A percentile compares a stretch with the other conserved stretches of the same genome.
Evolutionary conservation across 2,797 vertebrate genomes (phyloP).

Genomic region (Anabas testudineus): DNA sequence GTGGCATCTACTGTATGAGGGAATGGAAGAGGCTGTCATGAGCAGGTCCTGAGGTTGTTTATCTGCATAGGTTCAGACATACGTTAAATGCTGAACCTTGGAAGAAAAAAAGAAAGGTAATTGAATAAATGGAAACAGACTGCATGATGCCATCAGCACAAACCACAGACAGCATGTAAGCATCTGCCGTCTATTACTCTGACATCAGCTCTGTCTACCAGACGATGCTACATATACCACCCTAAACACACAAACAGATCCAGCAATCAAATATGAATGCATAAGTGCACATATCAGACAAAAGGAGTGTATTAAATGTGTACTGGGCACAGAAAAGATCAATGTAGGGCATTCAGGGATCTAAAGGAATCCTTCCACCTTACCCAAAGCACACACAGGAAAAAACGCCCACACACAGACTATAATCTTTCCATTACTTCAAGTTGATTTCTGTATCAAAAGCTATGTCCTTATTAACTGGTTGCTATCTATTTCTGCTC

Average conservation of each 20-base stretch:
- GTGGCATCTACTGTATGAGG: conserved; percentile 48
- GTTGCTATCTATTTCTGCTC: conserved; percentile 23
- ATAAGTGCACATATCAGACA: conserved; percentile 19
- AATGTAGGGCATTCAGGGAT: conserved; percentile 1
- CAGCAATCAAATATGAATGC: conserved; percentile 18
- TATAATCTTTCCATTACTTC: conserved; percentile 6
- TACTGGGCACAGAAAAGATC: conserved; percentile 14
- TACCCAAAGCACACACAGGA: neutral
- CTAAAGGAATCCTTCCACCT: neutral
- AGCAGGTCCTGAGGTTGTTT: conserved; percentile 65
- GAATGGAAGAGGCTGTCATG: conserved; percentile 65
- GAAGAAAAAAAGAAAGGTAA: conserved; percentile 71
- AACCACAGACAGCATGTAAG: conserved; percentile 73
- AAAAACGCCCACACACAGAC: conserved; percentile 12
- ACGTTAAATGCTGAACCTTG: conserved; percentile 76
- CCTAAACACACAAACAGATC: conserved; percentile 44
- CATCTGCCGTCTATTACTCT: conserved; percentile 80
- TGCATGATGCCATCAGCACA: conserved; percentile 73
- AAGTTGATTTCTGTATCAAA: conserved; percentile 7
- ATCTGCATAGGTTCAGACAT: conserved; percentile 69
- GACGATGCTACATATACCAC: conserved; percentile 43
- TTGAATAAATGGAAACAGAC: conserved; percentile 81
- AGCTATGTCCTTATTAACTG: conserved; percentile 15
- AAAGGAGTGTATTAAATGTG: conserved; percentile 10
- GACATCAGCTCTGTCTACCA: conserved; percentile 67